Conservation (phyloP, 2,888 invertebrate species). For the Scelioninae gen. 2 region DNA sequence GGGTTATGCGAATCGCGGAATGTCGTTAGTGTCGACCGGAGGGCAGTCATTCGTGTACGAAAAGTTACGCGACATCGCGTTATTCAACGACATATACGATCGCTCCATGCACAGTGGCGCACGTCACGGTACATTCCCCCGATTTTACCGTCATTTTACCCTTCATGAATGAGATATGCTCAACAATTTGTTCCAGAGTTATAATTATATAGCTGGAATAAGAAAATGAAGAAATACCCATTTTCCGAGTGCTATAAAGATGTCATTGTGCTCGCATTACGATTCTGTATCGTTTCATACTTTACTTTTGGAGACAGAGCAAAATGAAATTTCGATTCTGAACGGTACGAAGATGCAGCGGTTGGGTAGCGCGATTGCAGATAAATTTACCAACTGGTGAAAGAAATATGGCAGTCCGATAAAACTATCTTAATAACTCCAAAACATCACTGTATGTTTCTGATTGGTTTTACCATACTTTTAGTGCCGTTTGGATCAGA, state of each 20-base stretch:
- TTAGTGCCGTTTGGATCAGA: too few relatives aligned
- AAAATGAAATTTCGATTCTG: too few relatives aligned
- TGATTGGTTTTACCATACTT: too few relatives aligned
- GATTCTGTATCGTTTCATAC: neutral
- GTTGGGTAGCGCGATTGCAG: too few relatives aligned
- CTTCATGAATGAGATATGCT: slow-evolving; percentile 51
- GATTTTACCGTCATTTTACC: slow-evolving; percentile 38
- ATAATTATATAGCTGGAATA: slow-evolving; percentile 50
- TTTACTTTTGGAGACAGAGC: neutral
- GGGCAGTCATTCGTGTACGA: slow-evolving; percentile 59
- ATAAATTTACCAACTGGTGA: too few relatives aligned
- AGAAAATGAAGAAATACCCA: slow-evolving; percentile 35
- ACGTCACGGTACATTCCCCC: slow-evolving; percentile 10
- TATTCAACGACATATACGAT: slow-evolving; percentile 41
- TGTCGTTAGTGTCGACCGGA: slow-evolving; percentile 59
- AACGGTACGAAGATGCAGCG: too few relatives aligned
- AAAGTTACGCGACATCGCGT: slow-evolving; percentile 59
- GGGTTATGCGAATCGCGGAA: slow-evolving; percentile 60
- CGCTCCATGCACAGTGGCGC: slow-evolving; percentile 17
- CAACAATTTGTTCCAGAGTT: slow-evolving; percentile 48
- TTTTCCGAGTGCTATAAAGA: slow-evolving; percentile 38
- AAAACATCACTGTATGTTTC: too few relatives aligned
- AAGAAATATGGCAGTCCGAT: too few relatives aligned
- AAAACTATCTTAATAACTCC: too few relatives aligned
- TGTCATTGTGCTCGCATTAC: slow-evolving; percentile 27